Evolutionary conservation across 1,140 invertebrate species (phyloP).

Genomic region (Halesus radiatus): DNA sequence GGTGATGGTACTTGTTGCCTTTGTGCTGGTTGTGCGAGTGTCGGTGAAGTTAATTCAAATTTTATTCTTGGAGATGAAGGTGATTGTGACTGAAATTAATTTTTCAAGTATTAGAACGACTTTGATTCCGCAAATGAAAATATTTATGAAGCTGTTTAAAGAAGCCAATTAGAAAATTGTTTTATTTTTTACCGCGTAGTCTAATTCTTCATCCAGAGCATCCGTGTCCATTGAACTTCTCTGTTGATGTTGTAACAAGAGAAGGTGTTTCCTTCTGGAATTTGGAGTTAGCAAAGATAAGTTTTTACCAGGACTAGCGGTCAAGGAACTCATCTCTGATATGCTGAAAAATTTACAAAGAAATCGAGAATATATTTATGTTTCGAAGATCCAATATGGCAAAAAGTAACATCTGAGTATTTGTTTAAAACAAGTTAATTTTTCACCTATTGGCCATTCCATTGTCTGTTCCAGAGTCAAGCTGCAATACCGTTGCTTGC

Average conservation of each 20-base stretch:
- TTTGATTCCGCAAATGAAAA: no score
- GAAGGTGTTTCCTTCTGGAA: constrained; percentile 80
- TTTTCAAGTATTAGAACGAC: no score
- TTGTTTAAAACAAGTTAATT: not conserved
- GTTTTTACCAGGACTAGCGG: constrained; percentile 68
- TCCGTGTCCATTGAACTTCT: constrained; percentile 88
- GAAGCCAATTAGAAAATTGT: no score
- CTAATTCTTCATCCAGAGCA: constrained; percentile 80
- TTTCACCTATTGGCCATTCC: constrained; percentile 70
- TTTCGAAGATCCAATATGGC: no score
- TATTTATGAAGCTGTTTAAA: no score
- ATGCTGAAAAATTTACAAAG: no score
- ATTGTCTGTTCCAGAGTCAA: constrained; percentile 78
- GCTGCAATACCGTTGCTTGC: constrained; percentile 84
- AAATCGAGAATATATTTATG: no score
- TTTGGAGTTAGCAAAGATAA: constrained; percentile 80
- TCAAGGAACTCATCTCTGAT: constrained; percentile 73
- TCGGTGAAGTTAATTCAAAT: constrained; percentile 64
- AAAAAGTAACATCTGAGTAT: no score
- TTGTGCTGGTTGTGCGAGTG: constrained; percentile 43
- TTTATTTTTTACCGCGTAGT: constrained; percentile 56
- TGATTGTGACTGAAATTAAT: constrained; percentile 59
- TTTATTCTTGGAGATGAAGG: constrained; percentile 69
- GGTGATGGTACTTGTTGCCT: constrained; percentile 47
- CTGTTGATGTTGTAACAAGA: constrained; percentile 85